Evolutionary conservation across 1,140 invertebrate species (phyloP), one percentile per base, ranked within the genome.

Genomic region (Druon quercuslanigerum): DNA sequence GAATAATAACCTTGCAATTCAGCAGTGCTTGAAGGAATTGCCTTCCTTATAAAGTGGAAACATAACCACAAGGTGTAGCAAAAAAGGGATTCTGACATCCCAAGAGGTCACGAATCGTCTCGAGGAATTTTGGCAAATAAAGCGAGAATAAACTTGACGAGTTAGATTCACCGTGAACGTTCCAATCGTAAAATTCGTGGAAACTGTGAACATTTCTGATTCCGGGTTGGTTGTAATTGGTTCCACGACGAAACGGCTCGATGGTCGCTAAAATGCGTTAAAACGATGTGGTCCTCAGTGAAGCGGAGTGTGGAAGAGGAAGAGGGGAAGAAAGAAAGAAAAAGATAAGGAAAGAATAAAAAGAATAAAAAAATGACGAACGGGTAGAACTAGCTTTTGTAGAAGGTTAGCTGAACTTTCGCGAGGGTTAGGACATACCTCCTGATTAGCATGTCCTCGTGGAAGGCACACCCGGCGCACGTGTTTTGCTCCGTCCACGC

Each of bases 401-500:
- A 79, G 50, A 75, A 51, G 57, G 60, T 79, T 75, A 70, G 75
- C 50, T 54, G 57, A 46, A 71, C 73, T 76, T 72, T 75, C 51
- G 78, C 54, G 72, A 80, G 79, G 74, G 72, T 80, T 73, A 72
- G 71, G 76, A 72, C 66, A 14, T 9, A 13, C 46, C 51, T 76
- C 82, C 74, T 87, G 84, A 88, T 87, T 87, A 85, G 85, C 86
- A 86, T 88, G 85, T 83, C 87, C 81, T 83, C 82, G 80, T 72
- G 75, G 77, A 79, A 83, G 84, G 84, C 87, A 88, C 86, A 87
- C 79, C 78, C 84, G 79, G 74, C 80, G 83, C 82, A 85, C 85
- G 79, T 85, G 81, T 82, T 78, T 79, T 56, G 50, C 75, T 51
- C 33, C 73, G 73, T 84, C 77, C 76, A 77, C 20, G 51, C 71